Base-by-base conservation (phyloP, 1,140 invertebrate species). In the Fopius arisanus region DNA sequence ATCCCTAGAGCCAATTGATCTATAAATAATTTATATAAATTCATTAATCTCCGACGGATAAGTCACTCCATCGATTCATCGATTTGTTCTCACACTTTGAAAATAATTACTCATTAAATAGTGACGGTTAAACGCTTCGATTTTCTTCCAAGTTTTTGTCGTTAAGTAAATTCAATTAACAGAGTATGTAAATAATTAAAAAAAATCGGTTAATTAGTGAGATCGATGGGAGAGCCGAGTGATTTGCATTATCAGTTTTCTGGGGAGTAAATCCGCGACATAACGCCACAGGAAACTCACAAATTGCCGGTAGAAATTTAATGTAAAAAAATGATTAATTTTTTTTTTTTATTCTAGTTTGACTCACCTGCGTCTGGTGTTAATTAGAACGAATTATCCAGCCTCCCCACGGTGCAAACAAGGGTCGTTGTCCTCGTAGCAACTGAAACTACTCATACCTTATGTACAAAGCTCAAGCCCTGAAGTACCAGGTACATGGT, bases 301-400 rank as follows among this genome's bases (percentile, higher is more conserved):
- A 48, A 48, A 48, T 48, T 16, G 14, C 43, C 16, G n/a, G 14
- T 48, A 14, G 43, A 48, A 48, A 48, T 16, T 48, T 48, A 14
- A 4, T 16, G 43, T 5, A 48, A 48, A 48, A 48, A 48, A 37
- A 37, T 6, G 12, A 37, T 12, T 4, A 12, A 19, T n/a, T 48
- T 12, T 37, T 12, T 10, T 37, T 37, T 37, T 37, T 37, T 37
- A 16, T 14, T 48, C 14, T 0, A 19, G 14, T 43, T 19, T n/a
- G 16, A 23, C 23, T 29, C 70, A 67, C 41, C 43, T 72, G 65
- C 23, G 26, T 21, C 14, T 48, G 62, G 70, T 66, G 70, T 41
- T 72, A 72, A 72, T 72, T 72, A 72, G 62, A 67, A 72, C 70
- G 62, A 72, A 72, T 72, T 67, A 72, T 67, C 63, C 62, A 72